Percentiles rank a stretch among this genome's conserved stretches.
These are phyloP conservation scores for Crossaster papposus DNA, from an alignment of 53 echinoderm and acorn worm species.

Conservation along the genomic window DNA sequence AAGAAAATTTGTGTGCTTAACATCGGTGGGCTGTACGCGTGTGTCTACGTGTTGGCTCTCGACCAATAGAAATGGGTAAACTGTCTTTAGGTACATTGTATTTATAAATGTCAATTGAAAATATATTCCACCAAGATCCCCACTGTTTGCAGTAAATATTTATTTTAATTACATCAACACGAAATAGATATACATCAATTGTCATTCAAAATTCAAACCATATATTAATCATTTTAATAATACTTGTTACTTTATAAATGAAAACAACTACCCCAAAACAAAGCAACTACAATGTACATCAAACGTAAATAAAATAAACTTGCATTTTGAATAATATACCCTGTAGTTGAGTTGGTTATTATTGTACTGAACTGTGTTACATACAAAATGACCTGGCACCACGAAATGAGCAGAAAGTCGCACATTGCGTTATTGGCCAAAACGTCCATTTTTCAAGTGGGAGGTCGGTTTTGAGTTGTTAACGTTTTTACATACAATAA, in stretches of 20 bases:
- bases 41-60: too few species aligned
- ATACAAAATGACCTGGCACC: neutral
- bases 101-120: neutral
- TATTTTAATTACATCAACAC: constrained; percentile 44
- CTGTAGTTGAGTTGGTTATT: constrained; percentile 17
- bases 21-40: too few species aligned
- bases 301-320: neutral
- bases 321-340: constrained; percentile 25
- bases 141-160: neutral
- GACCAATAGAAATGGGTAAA: too few species aligned
- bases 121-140: neutral
- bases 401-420: too few species aligned
- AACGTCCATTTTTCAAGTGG: too few species aligned
- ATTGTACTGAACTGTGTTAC: neutral
- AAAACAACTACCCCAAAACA: neutral
- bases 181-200: constrained; percentile 35
- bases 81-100: too few species aligned
- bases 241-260: constrained; percentile 2
- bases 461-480: too few species aligned
- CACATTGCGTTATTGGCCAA: too few species aligned
- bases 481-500: too few species aligned
- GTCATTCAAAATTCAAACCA: constrained; percentile 22
- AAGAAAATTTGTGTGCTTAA: too few species aligned
- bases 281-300: constrained; percentile 14
- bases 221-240: constrained; percentile 20